phyloP scores from a whole-genome alignment of 1,140 invertebrate genomes.

The Drosophila lowei region DNA sequence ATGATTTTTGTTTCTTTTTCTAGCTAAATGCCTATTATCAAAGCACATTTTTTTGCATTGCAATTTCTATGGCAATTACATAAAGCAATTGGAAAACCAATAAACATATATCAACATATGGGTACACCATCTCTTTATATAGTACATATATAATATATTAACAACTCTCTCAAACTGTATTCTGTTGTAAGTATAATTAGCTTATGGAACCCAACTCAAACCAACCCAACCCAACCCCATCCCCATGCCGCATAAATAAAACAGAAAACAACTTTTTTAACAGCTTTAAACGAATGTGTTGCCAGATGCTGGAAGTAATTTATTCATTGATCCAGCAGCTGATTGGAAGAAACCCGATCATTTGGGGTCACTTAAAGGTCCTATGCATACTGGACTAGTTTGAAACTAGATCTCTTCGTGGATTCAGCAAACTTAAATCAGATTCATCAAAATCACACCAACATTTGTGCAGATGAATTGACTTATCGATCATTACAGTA shows the following conservation, averaged over 20 bases:
- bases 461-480: too few species aligned
- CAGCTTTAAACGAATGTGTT: constrained; percentile 40
- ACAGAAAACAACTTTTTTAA: constrained; percentile 43
- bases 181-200: constrained; percentile 38
- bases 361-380: constrained; percentile 13
- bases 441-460: too few species aligned
- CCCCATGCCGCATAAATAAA: constrained; percentile 54
- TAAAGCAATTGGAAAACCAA: constrained; percentile 51
- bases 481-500: too few species aligned
- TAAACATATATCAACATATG: constrained; percentile 27
- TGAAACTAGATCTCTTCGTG: constrained; percentile 3
- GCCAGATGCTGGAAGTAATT: neutral
- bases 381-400: too few species aligned
- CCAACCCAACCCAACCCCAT: neutral
- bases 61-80: constrained; percentile 28
- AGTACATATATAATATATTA: constrained; percentile 29
- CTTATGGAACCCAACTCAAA: constrained; percentile 14
- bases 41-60: constrained; percentile 24
- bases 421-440: neutral
- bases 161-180: constrained; percentile 21
- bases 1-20: constrained; percentile 52
- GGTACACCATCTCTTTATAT: constrained; percentile 6
- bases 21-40: constrained; percentile 67
- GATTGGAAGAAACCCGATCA: neutral
- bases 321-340: constrained; percentile 11